These are phyloP conservation scores for Leptoclinus maculatus DNA, from an alignment of 2,797 vertebrate genomes.

Conservation along the genomic window DNA sequence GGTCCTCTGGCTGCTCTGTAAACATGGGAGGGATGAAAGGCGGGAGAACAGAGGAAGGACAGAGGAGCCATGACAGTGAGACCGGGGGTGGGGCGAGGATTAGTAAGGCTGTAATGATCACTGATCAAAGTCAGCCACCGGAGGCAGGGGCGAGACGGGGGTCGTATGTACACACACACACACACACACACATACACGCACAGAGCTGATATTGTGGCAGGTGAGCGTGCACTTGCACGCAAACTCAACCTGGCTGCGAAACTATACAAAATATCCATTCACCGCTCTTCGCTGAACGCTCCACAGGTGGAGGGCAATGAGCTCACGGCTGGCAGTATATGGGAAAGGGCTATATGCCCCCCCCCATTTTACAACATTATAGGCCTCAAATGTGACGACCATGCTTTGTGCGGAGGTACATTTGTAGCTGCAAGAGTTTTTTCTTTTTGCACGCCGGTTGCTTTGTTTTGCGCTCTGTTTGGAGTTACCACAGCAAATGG, in stretches of 20 bases:
- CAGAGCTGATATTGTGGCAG: conserved; percentile 52
- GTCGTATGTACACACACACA: conserved; percentile 54
- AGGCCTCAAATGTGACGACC: conserved; percentile 35
- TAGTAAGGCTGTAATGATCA: conserved; percentile 85
- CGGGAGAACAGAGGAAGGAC: conserved; percentile 81
- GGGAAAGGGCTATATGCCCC: conserved; percentile 3
- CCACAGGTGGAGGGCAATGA: conserved; percentile 15
- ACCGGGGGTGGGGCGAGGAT: conserved; percentile 81
- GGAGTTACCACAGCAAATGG: conserved; percentile 76
- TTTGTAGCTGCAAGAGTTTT: conserved; percentile 30
- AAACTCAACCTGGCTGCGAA: conserved; percentile 51
- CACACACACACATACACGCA: background rate
- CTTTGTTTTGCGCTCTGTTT: conserved; percentile 74
- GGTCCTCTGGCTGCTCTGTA: conserved; percentile 82
- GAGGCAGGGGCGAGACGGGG: conserved; percentile 81
- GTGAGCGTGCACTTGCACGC: conserved; percentile 67
- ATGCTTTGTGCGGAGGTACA: conserved; percentile 15
- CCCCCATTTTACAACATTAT: conserved; percentile 20
- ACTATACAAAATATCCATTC: conserved; percentile 33
- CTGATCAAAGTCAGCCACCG: conserved; percentile 85
- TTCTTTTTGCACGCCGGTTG: conserved; percentile 55
- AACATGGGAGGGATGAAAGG: conserved; percentile 85
- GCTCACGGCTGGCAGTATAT: background rate
- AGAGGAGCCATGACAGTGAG: conserved; percentile 85
- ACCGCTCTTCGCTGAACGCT: conserved; percentile 15